These are phyloP conservation scores for Conops quadrifasciatus DNA, from an alignment of 2,888 invertebrate genomes.

Conservation along the genomic window DNA sequence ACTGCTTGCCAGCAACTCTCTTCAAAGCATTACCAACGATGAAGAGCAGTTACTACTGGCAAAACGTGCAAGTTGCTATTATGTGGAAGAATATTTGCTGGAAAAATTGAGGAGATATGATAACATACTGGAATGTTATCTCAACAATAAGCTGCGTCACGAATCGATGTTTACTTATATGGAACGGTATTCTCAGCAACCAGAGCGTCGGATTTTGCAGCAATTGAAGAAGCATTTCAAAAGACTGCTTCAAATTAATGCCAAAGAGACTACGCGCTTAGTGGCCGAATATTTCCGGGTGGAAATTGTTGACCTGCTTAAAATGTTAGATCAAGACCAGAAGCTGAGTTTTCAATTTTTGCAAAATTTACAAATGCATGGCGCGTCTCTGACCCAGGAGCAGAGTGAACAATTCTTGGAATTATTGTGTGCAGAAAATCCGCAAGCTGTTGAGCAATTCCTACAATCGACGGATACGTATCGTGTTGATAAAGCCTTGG, in stretches of 20 bases:
- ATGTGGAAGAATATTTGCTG: slow-evolving; percentile 76
- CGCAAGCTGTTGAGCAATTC: slow-evolving; percentile 68
- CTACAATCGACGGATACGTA: slow-evolving; percentile 69
- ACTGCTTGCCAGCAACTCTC: slow-evolving; percentile 71
- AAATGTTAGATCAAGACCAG: slow-evolving; percentile 50
- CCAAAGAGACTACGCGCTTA: slow-evolving; percentile 71
- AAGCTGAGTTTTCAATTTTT: slow-evolving; percentile 68
- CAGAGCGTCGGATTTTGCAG: slow-evolving; percentile 64
- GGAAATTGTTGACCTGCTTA: slow-evolving; percentile 65
- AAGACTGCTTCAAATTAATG: slow-evolving; percentile 70
- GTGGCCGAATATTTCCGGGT: slow-evolving; percentile 69
- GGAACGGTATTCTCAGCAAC: slow-evolving; percentile 63
- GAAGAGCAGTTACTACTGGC: slow-evolving; percentile 71
- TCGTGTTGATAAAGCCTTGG: slow-evolving; percentile 71
- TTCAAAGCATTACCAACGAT: slow-evolving; percentile 69
- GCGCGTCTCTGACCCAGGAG: slow-evolving; percentile 59
- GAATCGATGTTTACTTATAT: slow-evolving; percentile 72
- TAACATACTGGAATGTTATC: slow-evolving; percentile 74
- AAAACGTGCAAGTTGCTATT: slow-evolving; percentile 73
- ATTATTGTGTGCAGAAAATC: slow-evolving; percentile 71
- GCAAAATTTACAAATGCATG: slow-evolving; percentile 68
- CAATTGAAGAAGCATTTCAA: slow-evolving; percentile 66
- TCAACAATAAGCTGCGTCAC: slow-evolving; percentile 71
- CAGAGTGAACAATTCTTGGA: slow-evolving; percentile 72
- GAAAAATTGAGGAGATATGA: slow-evolving; percentile 71